A percentile compares a stretch with the other conserved stretches of the same genome.
phyloP scores from a whole-genome alignment of 1,140 invertebrate genomes.

The Zophobas morio region DNA sequence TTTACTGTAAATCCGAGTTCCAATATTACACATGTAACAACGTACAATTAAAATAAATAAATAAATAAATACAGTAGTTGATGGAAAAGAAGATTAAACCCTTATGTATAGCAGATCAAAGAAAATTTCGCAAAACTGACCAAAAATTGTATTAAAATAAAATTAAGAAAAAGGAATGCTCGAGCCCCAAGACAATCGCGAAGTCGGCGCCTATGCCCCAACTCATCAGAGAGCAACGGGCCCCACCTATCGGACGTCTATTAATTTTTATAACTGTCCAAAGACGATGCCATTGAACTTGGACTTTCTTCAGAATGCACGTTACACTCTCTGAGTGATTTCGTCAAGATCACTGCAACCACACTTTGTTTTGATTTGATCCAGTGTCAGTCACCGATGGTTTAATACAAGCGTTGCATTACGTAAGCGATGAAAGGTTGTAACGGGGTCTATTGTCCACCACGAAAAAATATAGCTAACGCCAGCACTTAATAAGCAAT shows the following conservation, averaged over 20 bases:
- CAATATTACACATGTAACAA: too few relatives aligned
- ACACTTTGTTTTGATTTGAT: constrained; percentile 20
- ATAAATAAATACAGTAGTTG: too few relatives aligned
- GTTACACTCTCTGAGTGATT: background rate
- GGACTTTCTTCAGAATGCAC: constrained; percentile 4
- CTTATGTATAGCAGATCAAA: too few relatives aligned
- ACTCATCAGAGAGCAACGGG: background rate
- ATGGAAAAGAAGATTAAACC: too few relatives aligned
- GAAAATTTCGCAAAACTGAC: too few relatives aligned
- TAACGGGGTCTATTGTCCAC: constrained; percentile 26
- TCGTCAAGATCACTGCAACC: constrained; percentile 26
- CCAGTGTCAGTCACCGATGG: constrained; percentile 30
- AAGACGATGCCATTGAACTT: constrained; percentile 51
- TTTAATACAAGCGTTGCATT: constrained; percentile 30
- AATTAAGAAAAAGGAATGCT: too few relatives aligned
- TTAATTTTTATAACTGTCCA: constrained; percentile 56
- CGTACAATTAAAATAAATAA: too few relatives aligned
- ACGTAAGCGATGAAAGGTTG: constrained; percentile 14
- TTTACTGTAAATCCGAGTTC: too few relatives aligned
- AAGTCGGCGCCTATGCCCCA: background rate
- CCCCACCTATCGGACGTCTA: constrained; percentile 50
- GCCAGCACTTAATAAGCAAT: constrained; percentile 34
- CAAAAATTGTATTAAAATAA: too few relatives aligned
- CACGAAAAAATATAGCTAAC: background rate
- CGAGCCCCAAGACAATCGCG: too few relatives aligned